phyloP scores from a whole-genome alignment of 64 coral and sea anemone genomes.

The Pachyseris speciosa region DNA sequence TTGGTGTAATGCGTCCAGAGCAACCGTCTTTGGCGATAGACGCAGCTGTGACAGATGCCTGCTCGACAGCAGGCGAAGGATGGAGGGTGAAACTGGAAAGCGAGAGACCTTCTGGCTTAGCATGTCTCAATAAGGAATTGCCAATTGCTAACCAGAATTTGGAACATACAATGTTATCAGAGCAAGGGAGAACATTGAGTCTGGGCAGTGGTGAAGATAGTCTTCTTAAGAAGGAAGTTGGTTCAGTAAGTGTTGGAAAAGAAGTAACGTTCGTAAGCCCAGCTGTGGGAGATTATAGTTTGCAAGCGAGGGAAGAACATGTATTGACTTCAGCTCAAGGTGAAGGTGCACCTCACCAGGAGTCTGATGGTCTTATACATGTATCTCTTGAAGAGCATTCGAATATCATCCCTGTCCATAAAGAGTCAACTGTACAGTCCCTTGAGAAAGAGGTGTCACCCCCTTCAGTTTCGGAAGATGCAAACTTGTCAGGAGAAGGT shows the following conservation, averaged over 20 bases:
- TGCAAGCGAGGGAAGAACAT: neutral
- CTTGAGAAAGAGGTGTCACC: neutral
- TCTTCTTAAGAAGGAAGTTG: neutral
- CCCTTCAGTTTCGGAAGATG: neutral
- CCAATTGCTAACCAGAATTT: neutral
- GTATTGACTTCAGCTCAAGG: too few relatives aligned
- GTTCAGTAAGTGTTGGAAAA: neutral
- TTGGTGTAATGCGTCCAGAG: too few relatives aligned
- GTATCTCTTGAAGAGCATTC: neutral
- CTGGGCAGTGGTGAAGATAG: too few relatives aligned
- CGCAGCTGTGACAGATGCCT: too few relatives aligned
- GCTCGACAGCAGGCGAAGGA: neutral
- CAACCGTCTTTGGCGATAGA: too few relatives aligned
- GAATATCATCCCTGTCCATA: neutral
- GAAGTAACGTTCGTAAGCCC: neutral
- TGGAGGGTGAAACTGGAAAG: neutral
- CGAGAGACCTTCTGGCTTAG: neutral
- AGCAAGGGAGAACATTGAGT: neutral
- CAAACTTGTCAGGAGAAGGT: neutral
- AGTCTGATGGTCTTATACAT: neutral
- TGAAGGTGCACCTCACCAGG: neutral
- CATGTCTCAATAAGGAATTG: neutral
- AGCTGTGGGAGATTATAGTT: neutral
- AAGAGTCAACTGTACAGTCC: neutral
- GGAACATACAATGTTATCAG: neutral